Percentiles rank a stretch among this genome's conserved stretches.
Evolutionary conservation across 2,113 vertebrate genomes (phyloP).

Genomic region (Mustela lutreola): DNA sequence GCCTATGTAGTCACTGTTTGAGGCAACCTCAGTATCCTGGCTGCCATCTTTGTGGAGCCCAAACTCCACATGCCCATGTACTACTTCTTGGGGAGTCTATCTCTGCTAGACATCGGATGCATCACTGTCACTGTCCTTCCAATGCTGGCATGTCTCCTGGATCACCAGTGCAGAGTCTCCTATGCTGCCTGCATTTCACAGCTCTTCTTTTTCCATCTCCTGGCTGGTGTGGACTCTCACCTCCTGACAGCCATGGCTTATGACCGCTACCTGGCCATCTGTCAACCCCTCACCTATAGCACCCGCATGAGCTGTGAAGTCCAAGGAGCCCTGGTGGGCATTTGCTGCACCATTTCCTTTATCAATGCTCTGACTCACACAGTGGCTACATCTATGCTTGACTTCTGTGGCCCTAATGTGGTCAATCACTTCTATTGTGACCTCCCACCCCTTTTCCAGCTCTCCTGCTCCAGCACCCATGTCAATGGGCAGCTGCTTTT

Average conservation of each 20-base stretch:
- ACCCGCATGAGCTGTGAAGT: neutral
- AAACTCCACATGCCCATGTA: conserved; percentile 53
- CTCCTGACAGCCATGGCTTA: conserved; percentile 70
- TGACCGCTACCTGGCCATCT: conserved; percentile 60
- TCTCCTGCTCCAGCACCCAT: conserved; percentile 68
- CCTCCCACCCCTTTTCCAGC: conserved; percentile 55
- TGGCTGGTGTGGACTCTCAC: conserved; percentile 43
- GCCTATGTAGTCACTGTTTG: neutral
- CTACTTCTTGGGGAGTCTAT: conserved; percentile 57
- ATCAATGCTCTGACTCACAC: conserved; percentile 32
- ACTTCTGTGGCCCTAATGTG: neutral
- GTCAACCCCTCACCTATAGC: conserved; percentile 35
- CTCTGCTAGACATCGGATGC: conserved; percentile 21
- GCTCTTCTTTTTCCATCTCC: conserved; percentile 52
- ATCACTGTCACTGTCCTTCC: neutral
- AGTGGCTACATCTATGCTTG: neutral
- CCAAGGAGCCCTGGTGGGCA: neutral
- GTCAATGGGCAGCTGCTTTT: conserved; percentile 73
- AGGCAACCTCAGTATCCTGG: conserved; percentile 44
- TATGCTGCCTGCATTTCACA: conserved; percentile 46
- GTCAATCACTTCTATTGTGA: conserved; percentile 68
- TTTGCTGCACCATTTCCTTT: neutral
- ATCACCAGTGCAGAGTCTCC: neutral
- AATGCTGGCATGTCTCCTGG: conserved; percentile 50
- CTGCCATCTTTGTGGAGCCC: conserved; percentile 31